Base-by-base conservation (phyloP, 2,888 invertebrate species). In the Andrena haemorrhoa region DNA sequence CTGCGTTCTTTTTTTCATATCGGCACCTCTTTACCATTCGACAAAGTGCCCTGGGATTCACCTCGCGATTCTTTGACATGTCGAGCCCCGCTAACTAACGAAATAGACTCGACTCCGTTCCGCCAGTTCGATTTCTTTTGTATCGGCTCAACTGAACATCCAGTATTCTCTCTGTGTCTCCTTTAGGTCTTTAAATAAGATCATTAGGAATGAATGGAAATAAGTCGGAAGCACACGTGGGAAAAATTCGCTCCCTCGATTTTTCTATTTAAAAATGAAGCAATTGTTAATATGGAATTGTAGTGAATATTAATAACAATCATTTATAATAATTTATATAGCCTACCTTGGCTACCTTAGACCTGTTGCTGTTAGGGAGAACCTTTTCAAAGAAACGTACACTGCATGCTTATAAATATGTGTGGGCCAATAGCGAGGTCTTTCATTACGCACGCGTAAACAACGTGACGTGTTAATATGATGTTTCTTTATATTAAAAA, bases 1-100 rank as follows among this genome's bases (percentile, higher is more conserved):
- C 65, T 72, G 60, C 75, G 33, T 86, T 75, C 60, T 64, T 60
- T 60, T 71, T 72, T 73, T 79, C 72, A 74, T 78, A 80, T 80
- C 71, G 64, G 53, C 73, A 79, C 84, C 75, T 82, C 20, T 75
- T 76, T 73, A 66, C 75, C 64, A 71, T 79, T 61, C 66, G 23
- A 73, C 64, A 60, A 61, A 86, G 65, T 29, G 47, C 41, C 41
- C 23, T 63, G 23, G 65, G 58, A 16, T 63, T 72, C 72, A 60
- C 75, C 66, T 60, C 12, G 33, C n/a, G 58, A 12, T 23, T 29
- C 77, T 83, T 83, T 86, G 83, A 85, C 73, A 75, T 63, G 61
- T 79, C 56, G 51, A 61, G 74, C 78, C 29, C 71, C 41, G 65
- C 47, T 70, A 66, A 71, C 73, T 76, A 86, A 85, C 79, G 65